Conservation (phyloP, 2,113 vertebrate species). For the Taxidea taxus region DNA sequence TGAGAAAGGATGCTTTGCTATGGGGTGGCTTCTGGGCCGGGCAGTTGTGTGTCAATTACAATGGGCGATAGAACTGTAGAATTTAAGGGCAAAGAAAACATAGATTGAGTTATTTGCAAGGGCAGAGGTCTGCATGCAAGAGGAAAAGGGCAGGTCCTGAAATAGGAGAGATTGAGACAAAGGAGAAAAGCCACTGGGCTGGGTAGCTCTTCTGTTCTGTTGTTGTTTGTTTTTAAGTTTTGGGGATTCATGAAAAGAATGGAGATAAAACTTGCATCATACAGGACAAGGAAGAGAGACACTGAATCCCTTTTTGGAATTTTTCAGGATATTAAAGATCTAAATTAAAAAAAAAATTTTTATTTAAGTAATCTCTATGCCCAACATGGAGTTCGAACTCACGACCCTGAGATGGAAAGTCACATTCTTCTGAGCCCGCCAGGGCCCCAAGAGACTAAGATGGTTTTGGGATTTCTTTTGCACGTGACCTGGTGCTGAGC, state of each 20-base stretch:
- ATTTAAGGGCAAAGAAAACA: background rate
- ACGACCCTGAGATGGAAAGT: background rate
- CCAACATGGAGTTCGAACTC: background rate
- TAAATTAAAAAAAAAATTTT: background rate
- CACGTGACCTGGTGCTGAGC: background rate
- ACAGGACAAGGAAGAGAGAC: background rate
- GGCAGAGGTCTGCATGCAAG: background rate
- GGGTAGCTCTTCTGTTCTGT: background rate
- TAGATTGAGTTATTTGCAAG: background rate
- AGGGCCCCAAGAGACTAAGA: background rate
- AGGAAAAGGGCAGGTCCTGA: background rate
- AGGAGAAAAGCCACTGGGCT: background rate
- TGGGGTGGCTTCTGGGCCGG: background rate
- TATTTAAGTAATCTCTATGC: background rate
- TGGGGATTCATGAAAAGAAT: background rate
- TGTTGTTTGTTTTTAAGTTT: background rate
- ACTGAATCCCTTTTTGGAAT: background rate
- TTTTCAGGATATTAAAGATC: background rate
- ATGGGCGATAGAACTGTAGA: background rate
- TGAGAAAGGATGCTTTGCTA: background rate
- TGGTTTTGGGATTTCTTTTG: background rate
- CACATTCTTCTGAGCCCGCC: background rate
- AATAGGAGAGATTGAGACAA: background rate
- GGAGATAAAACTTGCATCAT: background rate
- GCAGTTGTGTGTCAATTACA: background rate